Conservation (phyloP, 2,888 invertebrate genomes). For the Brenthis ino region DNA sequence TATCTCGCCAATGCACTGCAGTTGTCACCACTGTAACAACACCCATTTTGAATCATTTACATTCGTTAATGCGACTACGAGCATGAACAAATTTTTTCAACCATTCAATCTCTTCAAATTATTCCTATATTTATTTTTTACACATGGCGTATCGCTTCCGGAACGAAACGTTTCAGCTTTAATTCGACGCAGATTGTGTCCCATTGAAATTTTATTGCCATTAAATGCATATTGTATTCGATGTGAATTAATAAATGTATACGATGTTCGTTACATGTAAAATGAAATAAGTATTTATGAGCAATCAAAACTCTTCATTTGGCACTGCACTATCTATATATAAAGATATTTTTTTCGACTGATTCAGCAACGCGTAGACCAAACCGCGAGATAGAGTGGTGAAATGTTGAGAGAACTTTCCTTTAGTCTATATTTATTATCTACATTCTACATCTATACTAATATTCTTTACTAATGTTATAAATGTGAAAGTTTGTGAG, state of each 20-base stretch:
- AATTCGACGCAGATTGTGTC: constrained; percentile 43
- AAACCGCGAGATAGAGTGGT: no score
- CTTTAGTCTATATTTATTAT: no score
- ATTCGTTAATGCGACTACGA: constrained; percentile 38
- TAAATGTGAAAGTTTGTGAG: no score
- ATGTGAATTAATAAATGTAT: constrained; percentile 40
- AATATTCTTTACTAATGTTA: no score
- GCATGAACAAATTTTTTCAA: constrained; percentile 34
- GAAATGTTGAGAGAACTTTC: no score
- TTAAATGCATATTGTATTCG: constrained; percentile 43
- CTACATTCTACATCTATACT: no score
- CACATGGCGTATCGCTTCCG: constrained; percentile 49
- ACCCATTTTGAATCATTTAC: constrained; percentile 38
- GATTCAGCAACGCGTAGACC: no score
- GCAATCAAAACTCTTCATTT: constrained; percentile 20
- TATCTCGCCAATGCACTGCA: constrained; percentile 25
- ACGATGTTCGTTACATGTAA: constrained; percentile 10
- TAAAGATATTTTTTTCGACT: no score
- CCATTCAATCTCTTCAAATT: constrained; percentile 45
- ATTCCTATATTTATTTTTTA: constrained; percentile 55
- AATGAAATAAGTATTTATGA: constrained; percentile 24
- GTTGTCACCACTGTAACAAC: constrained; percentile 28
- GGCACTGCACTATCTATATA: neutral
- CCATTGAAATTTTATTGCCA: constrained; percentile 46
- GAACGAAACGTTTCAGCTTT: constrained; percentile 38